Evolutionary conservation across 1,140 invertebrate genomes (phyloP), one percentile per base, ranked within the genome.

Genomic region (Tyrophagus putrescentiae): DNA sequence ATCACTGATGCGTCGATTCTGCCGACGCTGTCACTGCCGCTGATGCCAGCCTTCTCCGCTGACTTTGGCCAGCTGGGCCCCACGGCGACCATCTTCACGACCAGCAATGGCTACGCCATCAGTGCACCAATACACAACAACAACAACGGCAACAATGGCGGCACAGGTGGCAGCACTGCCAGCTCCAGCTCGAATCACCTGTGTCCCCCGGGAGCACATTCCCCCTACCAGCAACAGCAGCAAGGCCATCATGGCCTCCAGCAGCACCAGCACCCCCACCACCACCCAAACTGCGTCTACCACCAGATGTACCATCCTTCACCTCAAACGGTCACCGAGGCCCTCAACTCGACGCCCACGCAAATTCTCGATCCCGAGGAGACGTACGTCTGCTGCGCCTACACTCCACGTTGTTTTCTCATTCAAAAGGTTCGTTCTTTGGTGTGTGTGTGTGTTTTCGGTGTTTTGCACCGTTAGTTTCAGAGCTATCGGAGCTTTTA

Each of bases 321-420:
- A 13, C 52, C 52, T 23, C 32, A 9, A 11, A 13, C n/a, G 9
- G 25, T 54, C 9, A 54, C 52, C 4, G 52, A 31, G 1, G 52
- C 52, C 16, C 13, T 54, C 16, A 54, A 54, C 39, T 25, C 11
- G 25, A 54, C 60, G 16, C 52, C 50, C n/a, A 13, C 52, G 11
- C 52, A 52, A 7, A 41, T 61, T 23, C 67, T 78, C 6, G 76
- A 78, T 64, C 73, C 76, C 9, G 74, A 77, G 65, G 76, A 76
- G 32, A 78, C 77, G 21, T 79, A 79, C 69, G 74, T 79, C 57
- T 79, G 78, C 66, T 78, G 76, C 18, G 73, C 77, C 2, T 79
- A 77, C 69, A 77, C 75, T 64, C 76, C 78, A 3, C 68, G 77
- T 44, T 79, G 77, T 68, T 79, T 76, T 70, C 77, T 79, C 65